Evolutionary conservation across 2,888 invertebrate species (phyloP), one percentile per base, ranked within the genome.

Genomic region (Acrobasis suavella): DNA sequence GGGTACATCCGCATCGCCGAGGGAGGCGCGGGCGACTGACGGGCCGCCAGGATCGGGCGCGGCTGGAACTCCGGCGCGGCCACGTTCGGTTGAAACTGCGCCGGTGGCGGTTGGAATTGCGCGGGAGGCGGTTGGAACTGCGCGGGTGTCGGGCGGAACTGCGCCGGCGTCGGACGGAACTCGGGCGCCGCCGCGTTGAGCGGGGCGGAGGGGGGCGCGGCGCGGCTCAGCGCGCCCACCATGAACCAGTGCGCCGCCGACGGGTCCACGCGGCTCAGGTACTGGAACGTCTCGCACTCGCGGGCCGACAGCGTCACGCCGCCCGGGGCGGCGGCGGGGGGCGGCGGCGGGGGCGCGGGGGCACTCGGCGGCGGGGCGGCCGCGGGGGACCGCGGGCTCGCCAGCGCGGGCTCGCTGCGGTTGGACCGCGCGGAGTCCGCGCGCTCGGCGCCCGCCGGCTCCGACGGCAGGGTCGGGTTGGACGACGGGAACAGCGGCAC

Each of bases 221-320:
- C 78, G 70, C 77, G 81, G 39, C 70, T 65, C 62, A 84, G 67
- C 32, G 81, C 76, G 58, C 76, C 75, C 72, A 75, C 60, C 80
- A 87, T 78, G 80, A 76, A 88, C 69, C 76, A 78, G 67, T 83
- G 80, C 67, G 88, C 89, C 50, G 81, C 80, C 59, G 15, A 65
- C 60, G 81, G 69, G 74, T 83, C 81, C 65, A 80, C 72, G 55
- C 65, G 65, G 65, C 75, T 72, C 70, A 89, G 75, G 67, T 76
- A 62, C 62, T 67, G 63, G 77, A 80, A 83, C 66, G 79, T 72
- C 69, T 82, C 78, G 72, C 78, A 80, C 72, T 87, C 85, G 22
- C 74, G 67, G 66, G 67, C 66, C 64, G 79, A 72, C 65, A 87
- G 75, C 58, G 69, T 70, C 66, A 83, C 78, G 49, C 66, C 60